phyloP scores from a whole-genome alignment of 2,113 vertebrate species.

The Myotis brandtii region DNA sequence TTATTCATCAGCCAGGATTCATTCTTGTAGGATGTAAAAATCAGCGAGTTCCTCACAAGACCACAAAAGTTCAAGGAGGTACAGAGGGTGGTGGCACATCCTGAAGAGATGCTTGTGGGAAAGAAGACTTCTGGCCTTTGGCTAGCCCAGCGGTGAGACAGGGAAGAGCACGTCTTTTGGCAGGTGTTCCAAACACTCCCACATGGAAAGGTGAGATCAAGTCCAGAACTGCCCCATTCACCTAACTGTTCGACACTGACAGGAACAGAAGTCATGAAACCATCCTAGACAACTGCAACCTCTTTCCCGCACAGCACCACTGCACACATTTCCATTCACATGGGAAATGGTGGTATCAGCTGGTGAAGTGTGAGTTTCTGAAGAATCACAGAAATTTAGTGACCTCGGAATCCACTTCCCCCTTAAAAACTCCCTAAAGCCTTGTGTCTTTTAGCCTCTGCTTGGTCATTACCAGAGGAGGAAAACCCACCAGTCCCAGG shows the following conservation, averaged over 20 bases:
- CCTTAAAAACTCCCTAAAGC: background rate
- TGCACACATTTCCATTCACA: rapidly evolving
- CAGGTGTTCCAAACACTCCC: background rate
- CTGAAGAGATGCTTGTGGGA: background rate
- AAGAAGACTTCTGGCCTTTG: background rate
- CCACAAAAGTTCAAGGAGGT: background rate
- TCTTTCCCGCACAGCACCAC: background rate
- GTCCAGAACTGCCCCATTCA: background rate
- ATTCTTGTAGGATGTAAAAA: background rate
- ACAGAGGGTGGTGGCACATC: background rate
- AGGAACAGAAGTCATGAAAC: background rate
- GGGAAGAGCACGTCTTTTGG: background rate
- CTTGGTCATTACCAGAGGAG: too few relatives aligned
- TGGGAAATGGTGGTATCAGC: background rate
- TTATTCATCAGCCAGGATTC: background rate
- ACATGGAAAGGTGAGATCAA: background rate
- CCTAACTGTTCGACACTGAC: rapidly evolving
- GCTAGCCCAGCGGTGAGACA: background rate
- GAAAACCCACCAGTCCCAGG: rapidly evolving
- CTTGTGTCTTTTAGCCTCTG: background rate
- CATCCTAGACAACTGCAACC: background rate
- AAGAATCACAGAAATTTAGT: background rate
- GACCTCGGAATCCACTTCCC: background rate
- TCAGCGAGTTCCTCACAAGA: background rate
- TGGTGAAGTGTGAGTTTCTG: background rate